A percentile compares a stretch with the other conserved stretches of the same genome.
Evolutionary conservation across 2,888 invertebrate species (phyloP).

Genomic region (Drosophila macrothrix): DNA sequence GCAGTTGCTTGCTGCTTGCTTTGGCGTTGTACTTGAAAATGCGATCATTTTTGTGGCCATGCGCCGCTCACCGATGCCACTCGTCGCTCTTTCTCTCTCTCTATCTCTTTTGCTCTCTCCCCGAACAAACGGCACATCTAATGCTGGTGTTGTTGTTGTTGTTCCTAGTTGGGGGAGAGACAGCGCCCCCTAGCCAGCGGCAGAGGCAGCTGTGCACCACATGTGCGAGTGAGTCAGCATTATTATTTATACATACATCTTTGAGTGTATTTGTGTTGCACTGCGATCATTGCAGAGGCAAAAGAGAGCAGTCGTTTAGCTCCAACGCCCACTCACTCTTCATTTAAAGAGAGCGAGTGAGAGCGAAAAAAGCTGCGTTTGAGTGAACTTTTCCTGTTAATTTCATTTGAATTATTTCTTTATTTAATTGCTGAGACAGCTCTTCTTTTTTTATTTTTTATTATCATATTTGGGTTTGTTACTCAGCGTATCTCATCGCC

Average conservation of each 20-base stretch:
- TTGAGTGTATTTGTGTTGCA: conserved; percentile 40
- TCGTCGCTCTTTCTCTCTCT: neutral
- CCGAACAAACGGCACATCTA: conserved; percentile 19
- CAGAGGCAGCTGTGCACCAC: conserved; percentile 46
- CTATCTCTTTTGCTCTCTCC: conserved; percentile 5
- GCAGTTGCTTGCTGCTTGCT: conserved; percentile 64
- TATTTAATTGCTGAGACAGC: conserved; percentile 63
- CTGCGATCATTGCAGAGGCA: conserved; percentile 33
- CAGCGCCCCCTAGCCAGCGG: conserved; percentile 50
- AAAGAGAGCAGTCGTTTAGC: conserved; percentile 8
- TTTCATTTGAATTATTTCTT: conserved; percentile 48
- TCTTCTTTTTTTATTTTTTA: conserved; percentile 17
- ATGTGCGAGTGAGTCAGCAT: conserved; percentile 67
- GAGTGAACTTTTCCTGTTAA: conserved; percentile 40
- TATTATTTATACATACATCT: conserved; percentile 22
- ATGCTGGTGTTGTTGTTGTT: conserved; percentile 23
- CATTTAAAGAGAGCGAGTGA: neutral
- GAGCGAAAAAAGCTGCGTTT: neutral
- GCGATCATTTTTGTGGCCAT: conserved; percentile 69
- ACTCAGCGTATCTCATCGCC: conserved; percentile 58
- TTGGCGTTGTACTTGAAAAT: conserved; percentile 78
- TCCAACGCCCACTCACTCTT: conserved; percentile 54
- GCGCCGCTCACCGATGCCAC: conserved; percentile 47
- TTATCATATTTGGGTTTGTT: conserved; percentile 54
- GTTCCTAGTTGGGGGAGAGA: conserved; percentile 28